phyloP scores from a whole-genome alignment of 2,888 invertebrate genomes.

The Invenusta paracnida region DNA sequence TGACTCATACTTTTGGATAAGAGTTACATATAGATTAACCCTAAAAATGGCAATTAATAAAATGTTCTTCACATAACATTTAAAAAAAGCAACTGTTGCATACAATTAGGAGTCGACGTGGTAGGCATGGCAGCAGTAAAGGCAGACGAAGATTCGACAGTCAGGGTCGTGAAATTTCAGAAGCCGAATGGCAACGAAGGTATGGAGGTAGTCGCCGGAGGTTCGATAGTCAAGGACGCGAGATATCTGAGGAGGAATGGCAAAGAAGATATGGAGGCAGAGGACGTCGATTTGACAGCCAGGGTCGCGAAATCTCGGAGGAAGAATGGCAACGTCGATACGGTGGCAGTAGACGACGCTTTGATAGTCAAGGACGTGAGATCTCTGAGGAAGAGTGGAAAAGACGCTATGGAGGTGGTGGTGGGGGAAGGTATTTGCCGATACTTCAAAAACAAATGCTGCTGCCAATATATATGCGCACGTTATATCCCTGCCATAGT shows the following conservation, averaged over 20 bases:
- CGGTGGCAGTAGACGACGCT: background rate
- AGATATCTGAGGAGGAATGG: background rate
- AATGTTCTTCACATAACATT: no score
- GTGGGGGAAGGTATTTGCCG: background rate
- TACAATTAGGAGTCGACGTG: no score
- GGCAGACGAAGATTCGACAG: background rate
- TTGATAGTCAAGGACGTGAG: background rate
- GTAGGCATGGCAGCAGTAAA: background rate
- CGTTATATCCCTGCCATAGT: no score
- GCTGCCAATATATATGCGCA: no score
- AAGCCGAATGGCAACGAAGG: background rate
- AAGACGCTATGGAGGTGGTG: background rate
- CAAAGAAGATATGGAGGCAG: no score
- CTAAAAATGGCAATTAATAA: no score
- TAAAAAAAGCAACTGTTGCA: no score
- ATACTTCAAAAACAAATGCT: no score
- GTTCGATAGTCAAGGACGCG: background rate
- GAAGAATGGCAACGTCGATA: background rate
- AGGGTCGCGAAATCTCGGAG: background rate
- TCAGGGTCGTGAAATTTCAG: background rate
- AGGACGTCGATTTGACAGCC: background rate
- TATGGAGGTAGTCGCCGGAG: background rate
- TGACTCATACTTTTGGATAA: no score
- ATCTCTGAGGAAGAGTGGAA: background rate
- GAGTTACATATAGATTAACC: no score